Conservation (phyloP, 2,113 vertebrate genomes). For the Hydrolagus affinis region DNA sequence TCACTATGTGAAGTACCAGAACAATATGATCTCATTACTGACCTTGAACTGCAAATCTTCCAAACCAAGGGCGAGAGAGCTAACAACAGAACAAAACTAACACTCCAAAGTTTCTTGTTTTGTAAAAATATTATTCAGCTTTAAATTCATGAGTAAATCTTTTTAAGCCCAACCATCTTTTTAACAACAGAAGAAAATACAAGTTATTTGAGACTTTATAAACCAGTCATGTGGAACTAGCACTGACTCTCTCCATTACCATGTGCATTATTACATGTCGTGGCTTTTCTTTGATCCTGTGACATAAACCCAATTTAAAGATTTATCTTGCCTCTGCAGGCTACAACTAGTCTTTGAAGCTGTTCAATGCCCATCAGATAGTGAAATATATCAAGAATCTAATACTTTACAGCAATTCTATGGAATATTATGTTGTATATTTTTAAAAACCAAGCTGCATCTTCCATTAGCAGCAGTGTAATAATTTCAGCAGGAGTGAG, state of each 20-base stretch:
- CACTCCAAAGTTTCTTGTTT: too few relatives aligned
- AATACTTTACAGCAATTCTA: not conserved
- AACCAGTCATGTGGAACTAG: not conserved
- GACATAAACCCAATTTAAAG: not conserved
- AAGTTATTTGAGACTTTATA: not conserved
- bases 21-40: too few relatives aligned
- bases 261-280: not conserved
- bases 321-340: not conserved
- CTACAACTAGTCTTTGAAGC: not conserved
- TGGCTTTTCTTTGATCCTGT: not conserved
- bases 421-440: not conserved
- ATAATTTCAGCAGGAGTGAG: too few relatives aligned
- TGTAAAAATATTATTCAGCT: not conserved
- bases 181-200: not conserved
- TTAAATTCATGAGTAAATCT: not conserved
- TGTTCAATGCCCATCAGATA: not conserved
- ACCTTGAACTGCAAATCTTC: too few relatives aligned
- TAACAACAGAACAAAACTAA: too few relatives aligned
- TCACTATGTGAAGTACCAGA: too few relatives aligned
- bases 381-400: not conserved
- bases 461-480: too few relatives aligned
- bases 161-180: not conserved
- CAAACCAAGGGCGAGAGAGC: too few relatives aligned
- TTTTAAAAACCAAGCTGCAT: not conserved
- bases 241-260: not conserved